These are phyloP conservation scores for Drosophila azteca DNA, from an alignment of 1,140 invertebrate genomes.

Conservation along the genomic window DNA sequence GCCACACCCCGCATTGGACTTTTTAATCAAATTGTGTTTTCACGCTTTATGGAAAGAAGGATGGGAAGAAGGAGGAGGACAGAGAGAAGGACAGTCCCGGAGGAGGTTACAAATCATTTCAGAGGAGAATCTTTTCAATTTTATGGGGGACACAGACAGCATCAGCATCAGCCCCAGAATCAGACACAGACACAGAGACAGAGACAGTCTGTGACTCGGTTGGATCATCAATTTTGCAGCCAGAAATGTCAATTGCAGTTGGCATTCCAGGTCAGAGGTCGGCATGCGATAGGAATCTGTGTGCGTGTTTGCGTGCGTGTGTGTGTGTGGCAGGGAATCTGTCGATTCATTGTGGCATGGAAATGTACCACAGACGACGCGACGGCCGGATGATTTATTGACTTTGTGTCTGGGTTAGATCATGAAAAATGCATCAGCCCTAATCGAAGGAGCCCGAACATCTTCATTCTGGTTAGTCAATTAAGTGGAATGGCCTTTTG, in stretches of 20 bases:
- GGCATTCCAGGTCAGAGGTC: slow-evolving; percentile 58
- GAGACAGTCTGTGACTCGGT: slow-evolving; percentile 4
- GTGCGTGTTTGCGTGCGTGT: slow-evolving; percentile 9
- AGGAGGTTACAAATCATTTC: slow-evolving; percentile 27
- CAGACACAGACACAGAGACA: too few relatives aligned
- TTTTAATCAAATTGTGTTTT: slow-evolving; percentile 35
- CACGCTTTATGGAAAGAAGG: slow-evolving; percentile 3
- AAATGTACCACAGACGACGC: slow-evolving; percentile 1
- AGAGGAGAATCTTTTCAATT: slow-evolving; percentile 24
- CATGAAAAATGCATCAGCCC: slow-evolving; percentile 38
- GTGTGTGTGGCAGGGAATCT: slow-evolving; percentile 27
- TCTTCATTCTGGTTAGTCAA: slow-evolving; percentile 33
- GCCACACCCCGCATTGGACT: slow-evolving; percentile 18
- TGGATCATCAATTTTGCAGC: slow-evolving; percentile 74
- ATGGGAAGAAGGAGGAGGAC: too few relatives aligned
- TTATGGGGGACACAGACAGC: slow-evolving; percentile 26
- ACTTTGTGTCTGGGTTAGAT: slow-evolving; percentile 39
- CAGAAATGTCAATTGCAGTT: slow-evolving; percentile 72
- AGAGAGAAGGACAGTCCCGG: too few relatives aligned
- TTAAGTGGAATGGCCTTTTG: slow-evolving; percentile 26
- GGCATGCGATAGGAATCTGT: slow-evolving; percentile 55
- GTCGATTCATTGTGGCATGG: slow-evolving; percentile 49
- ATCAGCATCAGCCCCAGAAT: not conserved
- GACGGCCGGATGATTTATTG: slow-evolving; percentile 60
- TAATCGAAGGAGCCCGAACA: not conserved